phyloP scores from a whole-genome alignment of 2,888 invertebrate genomes.

The Tanytarsus gracilentus region DNA sequence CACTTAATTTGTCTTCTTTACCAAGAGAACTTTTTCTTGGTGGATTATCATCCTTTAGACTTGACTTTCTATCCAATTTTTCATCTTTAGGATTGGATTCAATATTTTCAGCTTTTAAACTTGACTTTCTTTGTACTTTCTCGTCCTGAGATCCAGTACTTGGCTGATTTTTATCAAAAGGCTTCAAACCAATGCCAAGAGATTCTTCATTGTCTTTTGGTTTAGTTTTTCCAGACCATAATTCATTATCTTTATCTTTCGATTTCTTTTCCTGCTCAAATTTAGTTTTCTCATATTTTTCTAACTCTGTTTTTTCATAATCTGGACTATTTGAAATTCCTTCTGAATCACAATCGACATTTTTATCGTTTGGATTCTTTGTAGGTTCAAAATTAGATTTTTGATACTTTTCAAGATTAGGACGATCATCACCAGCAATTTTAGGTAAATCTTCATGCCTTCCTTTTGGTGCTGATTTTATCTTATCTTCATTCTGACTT shows the following conservation, averaged over 20 bases:
- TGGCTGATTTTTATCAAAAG: not conserved
- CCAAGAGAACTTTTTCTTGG: no score
- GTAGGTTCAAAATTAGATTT: not conserved
- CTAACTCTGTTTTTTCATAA: constrained; percentile 65
- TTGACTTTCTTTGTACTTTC: not conserved
- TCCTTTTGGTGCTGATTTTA: not conserved
- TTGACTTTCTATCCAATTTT: no score
- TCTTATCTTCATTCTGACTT: not conserved
- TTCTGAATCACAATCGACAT: not conserved
- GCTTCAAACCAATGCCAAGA: not conserved
- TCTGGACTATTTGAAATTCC: constrained; percentile 53
- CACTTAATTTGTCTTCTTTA: no score
- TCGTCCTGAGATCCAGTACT: not conserved
- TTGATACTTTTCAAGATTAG: constrained; percentile 61
- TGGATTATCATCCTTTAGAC: no score
- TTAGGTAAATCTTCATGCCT: constrained; percentile 47
- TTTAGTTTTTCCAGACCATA: not conserved
- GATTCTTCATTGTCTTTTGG: constrained; percentile 11
- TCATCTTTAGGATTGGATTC: no score
- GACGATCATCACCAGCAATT: constrained; percentile 65
- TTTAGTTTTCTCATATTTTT: constrained; percentile 49
- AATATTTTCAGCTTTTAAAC: not conserved
- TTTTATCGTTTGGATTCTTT: not conserved
- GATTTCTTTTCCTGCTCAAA: not conserved
- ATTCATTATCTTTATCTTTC: not conserved